These are phyloP conservation scores for Ciona savignyi DNA, from an alignment of 23 tunicate genomes.

Conservation along the genomic window DNA sequence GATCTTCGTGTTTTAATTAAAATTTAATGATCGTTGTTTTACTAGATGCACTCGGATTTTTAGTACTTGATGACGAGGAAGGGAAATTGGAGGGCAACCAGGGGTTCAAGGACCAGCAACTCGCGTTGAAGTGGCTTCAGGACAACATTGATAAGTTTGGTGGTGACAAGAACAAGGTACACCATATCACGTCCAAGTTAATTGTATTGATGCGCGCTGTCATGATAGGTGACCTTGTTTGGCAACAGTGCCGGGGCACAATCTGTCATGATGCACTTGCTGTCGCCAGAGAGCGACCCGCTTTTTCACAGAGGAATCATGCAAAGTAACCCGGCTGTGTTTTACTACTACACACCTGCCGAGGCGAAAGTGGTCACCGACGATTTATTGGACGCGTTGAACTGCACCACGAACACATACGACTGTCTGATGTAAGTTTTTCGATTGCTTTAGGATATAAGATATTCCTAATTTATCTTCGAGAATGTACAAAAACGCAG, in stretches of 20 bases:
- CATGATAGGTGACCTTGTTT: constrained; percentile 54
- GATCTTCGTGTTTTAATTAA: too few relatives aligned
- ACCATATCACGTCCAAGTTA: neutral
- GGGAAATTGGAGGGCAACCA: constrained; percentile 41
- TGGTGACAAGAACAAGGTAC: constrained; percentile 36
- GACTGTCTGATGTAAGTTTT: constrained; percentile 52
- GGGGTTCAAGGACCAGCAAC: constrained; percentile 62
- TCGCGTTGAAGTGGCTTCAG: constrained; percentile 57
- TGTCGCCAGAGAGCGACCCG: constrained; percentile 53
- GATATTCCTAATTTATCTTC: too few relatives aligned
- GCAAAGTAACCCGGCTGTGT: constrained; percentile 67
- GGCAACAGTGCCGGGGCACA: constrained; percentile 88
- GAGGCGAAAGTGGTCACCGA: constrained; percentile 22
- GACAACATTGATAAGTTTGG: constrained; percentile 61
- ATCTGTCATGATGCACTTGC: constrained; percentile 54
- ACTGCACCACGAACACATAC: constrained; percentile 17
- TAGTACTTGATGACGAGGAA: constrained; percentile 15
- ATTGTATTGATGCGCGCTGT: neutral
- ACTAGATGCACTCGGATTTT: constrained; percentile 34
- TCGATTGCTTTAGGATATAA: too few relatives aligned
- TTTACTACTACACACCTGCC: constrained; percentile 31
- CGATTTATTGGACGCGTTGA: neutral
- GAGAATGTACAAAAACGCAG: too few relatives aligned
- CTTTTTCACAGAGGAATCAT: constrained; percentile 61
- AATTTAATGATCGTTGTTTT: too few relatives aligned